A percentile compares a stretch with the other conserved stretches of the same genome.
These are phyloP conservation scores for Daboia siamensis DNA, from an alignment of 2,113 vertebrate species.

Conservation along the genomic window DNA sequence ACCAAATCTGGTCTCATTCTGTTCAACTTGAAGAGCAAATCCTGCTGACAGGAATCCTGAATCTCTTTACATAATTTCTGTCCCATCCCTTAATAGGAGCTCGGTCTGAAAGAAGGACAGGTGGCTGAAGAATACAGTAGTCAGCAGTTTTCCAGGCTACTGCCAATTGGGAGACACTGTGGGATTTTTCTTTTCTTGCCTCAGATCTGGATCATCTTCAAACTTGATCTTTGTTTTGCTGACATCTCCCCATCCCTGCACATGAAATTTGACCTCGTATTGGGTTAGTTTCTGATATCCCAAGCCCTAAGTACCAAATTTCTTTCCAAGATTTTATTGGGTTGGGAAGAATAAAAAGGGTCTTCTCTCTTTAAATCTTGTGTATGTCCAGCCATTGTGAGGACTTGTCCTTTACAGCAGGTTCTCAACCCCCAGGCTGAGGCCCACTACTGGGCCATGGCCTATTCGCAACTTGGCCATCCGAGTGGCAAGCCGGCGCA, in stretches of 20 bases:
- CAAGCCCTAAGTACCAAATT: neutral
- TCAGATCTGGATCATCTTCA: neutral
- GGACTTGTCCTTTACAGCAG: neutral
- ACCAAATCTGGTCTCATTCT: neutral
- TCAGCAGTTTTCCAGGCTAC: neutral
- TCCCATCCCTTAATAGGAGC: neutral
- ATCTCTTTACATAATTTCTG: neutral
- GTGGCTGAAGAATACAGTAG: neutral
- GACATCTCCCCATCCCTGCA: neutral
- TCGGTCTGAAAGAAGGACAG: neutral
- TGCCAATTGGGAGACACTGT: neutral
- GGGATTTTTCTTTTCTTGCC: neutral
- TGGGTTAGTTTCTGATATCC: neutral
- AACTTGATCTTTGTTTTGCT: neutral
- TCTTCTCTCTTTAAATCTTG: neutral
- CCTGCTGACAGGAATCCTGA: neutral
- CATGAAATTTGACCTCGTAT: neutral
- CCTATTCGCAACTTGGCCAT: neutral
- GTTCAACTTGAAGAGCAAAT: neutral
- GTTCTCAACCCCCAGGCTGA: neutral
- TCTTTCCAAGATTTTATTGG: neutral
- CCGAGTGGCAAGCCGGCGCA: accelerated
- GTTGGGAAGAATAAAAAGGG: neutral
- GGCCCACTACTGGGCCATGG: too few species aligned
- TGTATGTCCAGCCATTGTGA: neutral